Conservation (phyloP, 1,140 invertebrate genomes). For the Pomacea maculata region DNA sequence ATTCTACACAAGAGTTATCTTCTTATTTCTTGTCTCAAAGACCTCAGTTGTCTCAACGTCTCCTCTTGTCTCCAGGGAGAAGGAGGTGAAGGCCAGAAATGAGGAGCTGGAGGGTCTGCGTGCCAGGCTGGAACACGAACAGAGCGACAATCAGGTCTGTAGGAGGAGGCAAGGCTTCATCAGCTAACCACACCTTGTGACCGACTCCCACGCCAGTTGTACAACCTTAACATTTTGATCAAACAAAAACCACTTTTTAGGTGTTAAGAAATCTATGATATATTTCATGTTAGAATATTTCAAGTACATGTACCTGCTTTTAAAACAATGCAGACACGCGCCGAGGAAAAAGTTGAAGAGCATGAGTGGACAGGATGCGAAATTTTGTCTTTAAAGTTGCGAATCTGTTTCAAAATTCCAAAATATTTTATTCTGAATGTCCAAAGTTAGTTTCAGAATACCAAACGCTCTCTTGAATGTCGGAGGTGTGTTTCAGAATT, state of each 20-base stretch:
- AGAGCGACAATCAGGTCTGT: conserved; percentile 46
- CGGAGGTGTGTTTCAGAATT: conserved; percentile 32
- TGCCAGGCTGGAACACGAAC: conserved; percentile 41
- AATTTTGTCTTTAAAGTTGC: too few species aligned
- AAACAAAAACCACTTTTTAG: neutral
- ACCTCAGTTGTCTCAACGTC: neutral
- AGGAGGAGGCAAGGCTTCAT: neutral
- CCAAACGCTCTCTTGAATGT: too few species aligned
- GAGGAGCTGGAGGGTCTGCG: conserved; percentile 47
- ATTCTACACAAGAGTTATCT: neutral
- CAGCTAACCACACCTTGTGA: neutral
- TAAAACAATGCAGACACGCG: too few species aligned
- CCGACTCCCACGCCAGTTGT: neutral
- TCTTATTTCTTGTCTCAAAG: neutral
- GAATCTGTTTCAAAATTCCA: conserved; percentile 33
- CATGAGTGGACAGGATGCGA: too few species aligned
- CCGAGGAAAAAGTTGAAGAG: too few species aligned
- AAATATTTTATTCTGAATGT: neutral
- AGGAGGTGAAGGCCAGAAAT: conserved; percentile 43
- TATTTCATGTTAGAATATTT: too few species aligned
- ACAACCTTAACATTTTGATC: neutral
- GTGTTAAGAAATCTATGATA: too few species aligned
- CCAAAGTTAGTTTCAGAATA: too few species aligned
- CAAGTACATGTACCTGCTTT: too few species aligned
- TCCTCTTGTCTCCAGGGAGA: conserved; percentile 42